Evolutionary conservation across 1,140 invertebrate species (phyloP).

Genomic region (Drosophila albomicans): DNA sequence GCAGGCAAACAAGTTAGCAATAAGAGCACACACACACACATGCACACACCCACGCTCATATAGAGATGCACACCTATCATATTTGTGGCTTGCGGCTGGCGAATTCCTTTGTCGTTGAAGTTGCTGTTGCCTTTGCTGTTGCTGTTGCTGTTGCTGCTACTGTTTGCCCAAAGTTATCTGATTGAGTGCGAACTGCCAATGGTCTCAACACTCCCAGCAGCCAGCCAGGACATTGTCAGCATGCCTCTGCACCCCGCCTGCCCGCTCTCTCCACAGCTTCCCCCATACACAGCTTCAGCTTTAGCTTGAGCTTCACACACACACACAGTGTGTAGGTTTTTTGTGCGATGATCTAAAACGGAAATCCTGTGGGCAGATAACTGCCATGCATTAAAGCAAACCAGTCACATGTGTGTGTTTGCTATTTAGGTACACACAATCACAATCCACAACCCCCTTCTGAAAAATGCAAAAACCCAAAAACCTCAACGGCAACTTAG

Average conservation of each 20-base stretch:
- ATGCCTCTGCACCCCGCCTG: neutral
- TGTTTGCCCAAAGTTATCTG: slow-evolving; percentile 70
- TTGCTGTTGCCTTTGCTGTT: slow-evolving; percentile 33
- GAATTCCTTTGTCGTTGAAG: slow-evolving; percentile 61
- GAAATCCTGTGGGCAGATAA: slow-evolving; percentile 83
- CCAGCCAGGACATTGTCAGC: slow-evolving; percentile 36
- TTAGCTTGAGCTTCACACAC: neutral
- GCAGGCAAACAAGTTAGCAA: neutral
- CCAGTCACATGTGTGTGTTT: slow-evolving; percentile 11
- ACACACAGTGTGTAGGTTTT: slow-evolving; percentile 25
- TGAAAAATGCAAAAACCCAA: slow-evolving; percentile 23
- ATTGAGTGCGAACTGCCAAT: slow-evolving; percentile 81
- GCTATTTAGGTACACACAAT: slow-evolving; percentile 46
- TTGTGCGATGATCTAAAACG: slow-evolving; percentile 80
- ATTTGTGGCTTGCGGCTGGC: slow-evolving; percentile 58
- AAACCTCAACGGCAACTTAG: slow-evolving; percentile 40
- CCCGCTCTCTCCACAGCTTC: neutral
- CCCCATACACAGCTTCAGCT: neutral
- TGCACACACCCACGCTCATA: neutral
- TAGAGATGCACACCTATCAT: slow-evolving; percentile 35
- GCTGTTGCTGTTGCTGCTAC: slow-evolving; percentile 29
- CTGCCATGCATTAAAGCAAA: slow-evolving; percentile 64
- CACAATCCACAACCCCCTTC: slow-evolving; percentile 6
- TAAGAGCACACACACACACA: slow-evolving; percentile 31
- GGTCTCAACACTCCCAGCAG: slow-evolving; percentile 47